Percentiles rank a stretch among this genome's conserved stretches.
Evolutionary conservation across 64 coral and sea anemone genomes (phyloP).

Genomic region (Anthopleura sola): DNA sequence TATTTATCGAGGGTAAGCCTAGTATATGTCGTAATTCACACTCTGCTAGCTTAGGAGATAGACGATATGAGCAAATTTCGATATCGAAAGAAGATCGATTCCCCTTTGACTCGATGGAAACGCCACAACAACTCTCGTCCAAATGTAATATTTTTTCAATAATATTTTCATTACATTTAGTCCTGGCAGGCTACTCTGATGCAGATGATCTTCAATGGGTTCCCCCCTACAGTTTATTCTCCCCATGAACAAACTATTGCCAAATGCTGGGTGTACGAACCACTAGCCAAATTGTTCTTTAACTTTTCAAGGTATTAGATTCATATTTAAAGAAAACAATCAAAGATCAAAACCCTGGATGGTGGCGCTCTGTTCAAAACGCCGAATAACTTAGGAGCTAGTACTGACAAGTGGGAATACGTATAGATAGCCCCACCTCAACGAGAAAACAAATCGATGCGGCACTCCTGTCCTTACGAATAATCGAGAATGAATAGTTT

Average conservation of each 20-base stretch:
- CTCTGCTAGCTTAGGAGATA: background rate
- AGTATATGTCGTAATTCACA: conserved; percentile 24
- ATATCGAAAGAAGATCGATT: background rate
- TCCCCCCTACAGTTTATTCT: background rate
- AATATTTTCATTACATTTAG: background rate
- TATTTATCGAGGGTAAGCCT: conserved; percentile 17
- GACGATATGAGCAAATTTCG: background rate
- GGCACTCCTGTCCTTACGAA: background rate
- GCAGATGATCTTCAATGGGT: background rate
- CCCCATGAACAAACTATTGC: conserved; percentile 4
- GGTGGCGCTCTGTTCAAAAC: background rate
- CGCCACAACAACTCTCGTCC: background rate
- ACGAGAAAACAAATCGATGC: background rate
- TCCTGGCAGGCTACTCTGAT: background rate
- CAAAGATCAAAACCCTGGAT: conserved; percentile 38
- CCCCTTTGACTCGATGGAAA: background rate
- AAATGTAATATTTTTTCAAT: background rate
- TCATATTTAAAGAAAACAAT: conserved; percentile 55
- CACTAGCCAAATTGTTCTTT: background rate
- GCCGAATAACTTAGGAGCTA: background rate
- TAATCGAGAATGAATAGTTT: background rate
- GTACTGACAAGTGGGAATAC: background rate
- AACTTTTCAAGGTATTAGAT: conserved; percentile 37
- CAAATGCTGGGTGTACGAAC: background rate
- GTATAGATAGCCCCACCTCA: background rate